Conservation (phyloP, 2,888 invertebrate genomes). For the Cryptophagus acutangulus region DNA sequence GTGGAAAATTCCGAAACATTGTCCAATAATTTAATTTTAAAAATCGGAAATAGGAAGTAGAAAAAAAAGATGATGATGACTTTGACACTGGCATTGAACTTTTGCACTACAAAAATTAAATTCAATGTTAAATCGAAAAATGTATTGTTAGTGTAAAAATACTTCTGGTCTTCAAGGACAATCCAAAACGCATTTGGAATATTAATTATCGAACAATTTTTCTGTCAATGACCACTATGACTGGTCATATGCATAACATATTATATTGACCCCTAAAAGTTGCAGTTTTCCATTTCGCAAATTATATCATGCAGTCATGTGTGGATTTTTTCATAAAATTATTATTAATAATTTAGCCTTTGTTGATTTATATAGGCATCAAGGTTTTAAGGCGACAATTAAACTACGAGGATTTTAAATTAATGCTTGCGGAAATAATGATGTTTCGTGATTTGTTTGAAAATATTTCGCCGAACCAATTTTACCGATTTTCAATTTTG, state of each 20-base stretch:
- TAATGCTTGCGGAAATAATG: slow-evolving; percentile 5
- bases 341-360: slow-evolving; percentile 1
- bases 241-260: too few species aligned
- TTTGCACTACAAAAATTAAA: slow-evolving; percentile 19
- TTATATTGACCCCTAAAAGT: slow-evolving; percentile 10
- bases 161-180: slow-evolving; percentile 28
- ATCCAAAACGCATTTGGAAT: slow-evolving; percentile 23
- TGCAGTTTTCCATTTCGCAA: background rate
- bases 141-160: too few species aligned
- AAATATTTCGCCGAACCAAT: background rate
- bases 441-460: background rate
- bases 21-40: too few species aligned
- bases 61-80: slow-evolving; percentile 6
- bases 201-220: slow-evolving; percentile 21
- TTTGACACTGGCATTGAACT: slow-evolving; percentile 22
- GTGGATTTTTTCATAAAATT: slow-evolving; percentile 1
- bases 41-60: too few species aligned
- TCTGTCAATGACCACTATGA: slow-evolving; percentile 32
- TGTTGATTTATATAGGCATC: slow-evolving; percentile 1
- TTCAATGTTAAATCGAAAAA: slow-evolving; percentile 6
- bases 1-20: too few species aligned
- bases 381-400: slow-evolving; percentile 4
- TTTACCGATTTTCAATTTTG: too few species aligned
- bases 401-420: too few species aligned
- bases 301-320: background rate